phyloP scores from a whole-genome alignment of 2,888 invertebrate genomes.

The Cyclophora punctaria region DNA sequence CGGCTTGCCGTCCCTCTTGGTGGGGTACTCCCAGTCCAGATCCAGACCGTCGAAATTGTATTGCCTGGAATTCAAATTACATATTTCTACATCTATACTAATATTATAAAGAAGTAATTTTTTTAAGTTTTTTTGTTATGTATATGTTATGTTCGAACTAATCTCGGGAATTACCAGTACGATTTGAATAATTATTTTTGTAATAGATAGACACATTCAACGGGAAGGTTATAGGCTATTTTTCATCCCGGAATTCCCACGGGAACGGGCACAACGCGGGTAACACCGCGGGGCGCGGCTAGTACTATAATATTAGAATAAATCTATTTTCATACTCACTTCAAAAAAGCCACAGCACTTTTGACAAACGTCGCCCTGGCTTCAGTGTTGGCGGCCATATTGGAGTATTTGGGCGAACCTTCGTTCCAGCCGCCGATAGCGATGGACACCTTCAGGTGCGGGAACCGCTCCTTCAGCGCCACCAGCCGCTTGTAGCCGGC shows the following conservation, averaged over 20 bases:
- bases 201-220: too few relatives aligned
- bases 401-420: constrained; percentile 83
- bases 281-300: too few relatives aligned
- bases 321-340: constrained; percentile 23
- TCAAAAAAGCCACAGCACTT: constrained; percentile 81
- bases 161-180: too few relatives aligned
- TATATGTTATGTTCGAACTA: too few relatives aligned
- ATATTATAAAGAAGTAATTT: too few relatives aligned
- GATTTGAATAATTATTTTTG: too few relatives aligned
- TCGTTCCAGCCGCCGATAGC: constrained; percentile 96
- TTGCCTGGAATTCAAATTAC: constrained; percentile 52
- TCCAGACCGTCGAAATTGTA: constrained; percentile 86
- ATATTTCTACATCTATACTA: too few relatives aligned
- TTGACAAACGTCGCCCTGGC: constrained; percentile 80
- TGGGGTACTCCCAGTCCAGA: constrained; percentile 91
- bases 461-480: constrained; percentile 77
- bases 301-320: not conserved
- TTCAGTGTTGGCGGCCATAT: constrained; percentile 78
- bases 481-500: constrained; percentile 82
- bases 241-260: too few relatives aligned
- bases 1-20: constrained; percentile 82
- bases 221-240: too few relatives aligned
- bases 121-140: too few relatives aligned
- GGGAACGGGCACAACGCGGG: too few relatives aligned
- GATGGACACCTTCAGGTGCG: constrained; percentile 82